Conservation (phyloP, 2,797 vertebrate species). For the Neosilurus mollespiculum region DNA sequence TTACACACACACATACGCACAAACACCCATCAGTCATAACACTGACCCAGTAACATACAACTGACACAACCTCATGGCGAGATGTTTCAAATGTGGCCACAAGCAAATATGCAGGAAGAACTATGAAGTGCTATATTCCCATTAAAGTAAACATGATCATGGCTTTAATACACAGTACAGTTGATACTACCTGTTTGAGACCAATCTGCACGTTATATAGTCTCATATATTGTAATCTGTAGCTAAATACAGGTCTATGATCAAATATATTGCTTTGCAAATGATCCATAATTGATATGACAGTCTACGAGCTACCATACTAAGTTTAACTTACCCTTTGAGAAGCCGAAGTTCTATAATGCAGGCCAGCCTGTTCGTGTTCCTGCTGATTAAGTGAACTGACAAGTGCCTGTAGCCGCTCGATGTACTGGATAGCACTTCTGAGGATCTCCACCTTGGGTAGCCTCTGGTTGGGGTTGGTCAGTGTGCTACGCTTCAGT, state of each 20-base stretch:
- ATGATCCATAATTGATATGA: not conserved
- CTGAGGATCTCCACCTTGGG: conserved; percentile 98
- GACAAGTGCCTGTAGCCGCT: conserved; percentile 94
- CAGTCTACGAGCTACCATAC: not conserved
- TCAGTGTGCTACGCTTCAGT: conserved; percentile 92
- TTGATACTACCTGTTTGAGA: not conserved
- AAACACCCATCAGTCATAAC: conserved; percentile 75
- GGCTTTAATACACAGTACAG: not conserved
- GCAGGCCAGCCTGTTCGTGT: conserved; percentile 78
- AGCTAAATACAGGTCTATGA: not conserved
- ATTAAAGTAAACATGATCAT: not conserved
- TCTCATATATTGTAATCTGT: not conserved
- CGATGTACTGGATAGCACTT: conserved; percentile 97
- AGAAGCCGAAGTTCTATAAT: conserved; percentile 69
- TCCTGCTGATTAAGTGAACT: conserved; percentile 96
- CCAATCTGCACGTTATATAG: not conserved
- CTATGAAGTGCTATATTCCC: not conserved
- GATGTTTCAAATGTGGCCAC: too few species aligned
- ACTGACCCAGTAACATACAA: not conserved
- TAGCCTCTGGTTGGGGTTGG: conserved; percentile 97
- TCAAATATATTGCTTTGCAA: not conserved
- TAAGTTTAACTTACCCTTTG: conserved; percentile 80
- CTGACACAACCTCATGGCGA: not conserved
- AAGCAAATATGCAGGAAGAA: not conserved
- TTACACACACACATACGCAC: conserved; percentile 54